phyloP scores from a whole-genome alignment of 2,113 vertebrate species.

The Neopipo cinnamomea region DNA sequence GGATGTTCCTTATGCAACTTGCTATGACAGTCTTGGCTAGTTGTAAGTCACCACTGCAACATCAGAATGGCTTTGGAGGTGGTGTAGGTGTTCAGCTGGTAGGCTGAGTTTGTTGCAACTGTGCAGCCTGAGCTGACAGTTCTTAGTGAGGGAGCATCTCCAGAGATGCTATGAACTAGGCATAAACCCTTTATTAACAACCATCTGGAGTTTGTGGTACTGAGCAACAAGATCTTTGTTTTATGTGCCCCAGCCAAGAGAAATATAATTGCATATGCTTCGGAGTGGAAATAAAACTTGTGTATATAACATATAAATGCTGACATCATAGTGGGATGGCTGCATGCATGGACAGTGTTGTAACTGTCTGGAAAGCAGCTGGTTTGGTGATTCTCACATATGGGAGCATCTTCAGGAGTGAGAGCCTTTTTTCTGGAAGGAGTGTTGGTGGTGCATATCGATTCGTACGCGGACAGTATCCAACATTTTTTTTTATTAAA shows the following conservation, averaged over 20 bases:
- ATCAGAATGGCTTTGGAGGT: neutral
- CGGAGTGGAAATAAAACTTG: neutral
- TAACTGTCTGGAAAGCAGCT: neutral
- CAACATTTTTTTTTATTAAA: neutral
- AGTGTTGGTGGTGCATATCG: rapidly evolving
- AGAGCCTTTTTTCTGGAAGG: neutral
- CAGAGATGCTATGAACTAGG: neutral
- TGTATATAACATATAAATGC: neutral
- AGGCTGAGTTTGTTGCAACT: neutral
- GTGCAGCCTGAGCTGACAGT: neutral
- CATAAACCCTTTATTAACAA: neutral
- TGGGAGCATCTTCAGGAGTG: rapidly evolving
- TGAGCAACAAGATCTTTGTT: neutral
- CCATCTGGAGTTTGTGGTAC: neutral
- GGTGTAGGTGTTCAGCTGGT: neutral
- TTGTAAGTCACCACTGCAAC: neutral
- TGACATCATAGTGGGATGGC: neutral
- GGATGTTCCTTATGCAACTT: neutral
- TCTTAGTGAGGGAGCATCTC: neutral
- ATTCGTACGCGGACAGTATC: neutral
- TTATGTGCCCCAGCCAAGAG: neutral
- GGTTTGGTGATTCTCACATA: neutral
- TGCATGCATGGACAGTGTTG: rapidly evolving
- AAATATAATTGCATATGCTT: neutral
- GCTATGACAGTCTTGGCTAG: neutral